These are phyloP conservation scores for Limenitis camilla DNA, from an alignment of 2,888 invertebrate genomes.

Conservation along the genomic window DNA sequence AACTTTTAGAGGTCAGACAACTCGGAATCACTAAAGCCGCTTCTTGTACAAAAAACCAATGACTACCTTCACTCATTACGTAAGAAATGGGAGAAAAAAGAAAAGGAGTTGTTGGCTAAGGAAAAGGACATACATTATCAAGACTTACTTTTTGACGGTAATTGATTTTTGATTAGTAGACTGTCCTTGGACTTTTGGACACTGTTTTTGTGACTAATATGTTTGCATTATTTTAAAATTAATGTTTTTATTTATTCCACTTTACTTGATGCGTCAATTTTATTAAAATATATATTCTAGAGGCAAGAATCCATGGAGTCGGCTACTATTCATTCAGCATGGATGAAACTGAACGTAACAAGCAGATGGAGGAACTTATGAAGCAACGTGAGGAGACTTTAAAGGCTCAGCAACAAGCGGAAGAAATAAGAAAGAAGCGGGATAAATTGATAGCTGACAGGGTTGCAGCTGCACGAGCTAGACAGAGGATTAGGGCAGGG, in stretches of 20 bases:
- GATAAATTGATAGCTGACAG: conserved; percentile 81
- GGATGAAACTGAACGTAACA: conserved; percentile 83
- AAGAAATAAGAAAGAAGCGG: conserved; percentile 74
- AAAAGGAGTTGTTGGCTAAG: conserved; percentile 80
- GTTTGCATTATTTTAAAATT: no score
- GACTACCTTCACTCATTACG: conserved; percentile 78
- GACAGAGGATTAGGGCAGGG: conserved; percentile 83
- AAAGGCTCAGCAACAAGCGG: conserved; percentile 77
- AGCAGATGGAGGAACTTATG: conserved; percentile 86
- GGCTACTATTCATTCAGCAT: conserved; percentile 94
- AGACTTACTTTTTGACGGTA: conserved; percentile 91
- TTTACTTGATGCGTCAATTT: no score
- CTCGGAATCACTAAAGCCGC: conserved; percentile 67
- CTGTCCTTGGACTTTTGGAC: no score
- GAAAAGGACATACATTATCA: conserved; percentile 88
- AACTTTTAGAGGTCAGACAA: conserved; percentile 8
- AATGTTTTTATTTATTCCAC: no score
- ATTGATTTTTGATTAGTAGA: no score
- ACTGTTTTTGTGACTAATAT: no score
- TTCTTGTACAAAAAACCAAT: conserved; percentile 75
- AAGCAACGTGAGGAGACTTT: conserved; percentile 82
- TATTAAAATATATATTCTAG: conserved; percentile 50
- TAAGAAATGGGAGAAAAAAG: conserved; percentile 91
- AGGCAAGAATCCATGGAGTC: conserved; percentile 94
- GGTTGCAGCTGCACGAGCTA: conserved; percentile 81